Conservation (phyloP, 2,888 invertebrate genomes). For the Auanema freiburgensis region DNA sequence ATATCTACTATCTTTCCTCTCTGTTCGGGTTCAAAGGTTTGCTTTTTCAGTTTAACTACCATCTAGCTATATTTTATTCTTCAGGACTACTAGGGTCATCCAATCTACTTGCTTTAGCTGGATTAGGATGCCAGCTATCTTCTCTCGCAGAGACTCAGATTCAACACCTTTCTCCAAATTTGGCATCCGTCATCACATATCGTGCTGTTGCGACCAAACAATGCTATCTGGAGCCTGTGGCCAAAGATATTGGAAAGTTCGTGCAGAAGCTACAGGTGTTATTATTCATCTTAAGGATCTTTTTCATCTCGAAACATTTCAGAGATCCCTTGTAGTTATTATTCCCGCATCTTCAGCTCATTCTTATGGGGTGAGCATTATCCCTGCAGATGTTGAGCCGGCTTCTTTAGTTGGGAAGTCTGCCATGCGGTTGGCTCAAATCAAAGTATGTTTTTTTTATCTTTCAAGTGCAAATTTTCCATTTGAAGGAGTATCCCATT, state of each 20-base stretch:
- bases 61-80: not conserved
- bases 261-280: conserved; percentile 18
- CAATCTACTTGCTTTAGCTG: conserved; percentile 30
- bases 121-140: conserved; percentile 37
- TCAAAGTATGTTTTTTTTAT: not conserved
- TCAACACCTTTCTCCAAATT: conserved; percentile 12
- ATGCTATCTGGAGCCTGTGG: conserved; percentile 9
- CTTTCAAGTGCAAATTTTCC: not conserved
- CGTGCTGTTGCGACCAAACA: conserved; percentile 6
- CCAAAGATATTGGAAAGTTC: conserved; percentile 10
- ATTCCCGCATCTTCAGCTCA: conserved; percentile 29
- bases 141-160: conserved; percentile 37
- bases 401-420: conserved; percentile 9
- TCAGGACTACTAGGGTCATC: conserved; percentile 36
- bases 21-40: conserved; percentile 32
- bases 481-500: conserved; percentile 21
- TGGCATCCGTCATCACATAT: conserved; percentile 6
- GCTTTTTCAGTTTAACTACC: no score
- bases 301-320: conserved; percentile 19
- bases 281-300: not conserved
- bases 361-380: conserved; percentile 29
- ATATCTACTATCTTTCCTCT: conserved; percentile 23
- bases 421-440: conserved; percentile 15
- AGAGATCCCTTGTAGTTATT: conserved; percentile 17
- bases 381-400: conserved; percentile 33